Percentiles rank a stretch among this genome's conserved stretches.
Evolutionary conservation across 2,888 invertebrate species (phyloP).

Genomic region (Capitulum mitella): DNA sequence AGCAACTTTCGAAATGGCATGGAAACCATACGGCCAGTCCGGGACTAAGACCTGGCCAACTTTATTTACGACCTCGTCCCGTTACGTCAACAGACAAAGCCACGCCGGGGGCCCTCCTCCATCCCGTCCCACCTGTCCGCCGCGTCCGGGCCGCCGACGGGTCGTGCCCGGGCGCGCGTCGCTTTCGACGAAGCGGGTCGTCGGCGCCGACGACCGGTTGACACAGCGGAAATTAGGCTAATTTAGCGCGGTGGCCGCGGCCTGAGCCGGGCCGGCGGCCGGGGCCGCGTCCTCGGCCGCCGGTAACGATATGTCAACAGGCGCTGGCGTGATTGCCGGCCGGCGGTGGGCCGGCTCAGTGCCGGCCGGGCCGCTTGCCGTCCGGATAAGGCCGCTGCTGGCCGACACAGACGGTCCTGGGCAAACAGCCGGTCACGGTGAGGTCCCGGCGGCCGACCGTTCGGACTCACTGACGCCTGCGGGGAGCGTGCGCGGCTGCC

Average conservation of each 20-base stretch:
- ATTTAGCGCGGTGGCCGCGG: not conserved
- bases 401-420: not conserved
- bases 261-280: not conserved
- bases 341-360: not conserved
- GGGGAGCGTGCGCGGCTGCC: too few relatives aligned
- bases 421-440: not conserved
- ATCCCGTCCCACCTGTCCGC: not conserved
- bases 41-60: too few relatives aligned
- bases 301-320: constrained; percentile 19
- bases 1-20: too few relatives aligned
- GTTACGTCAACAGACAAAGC: too few relatives aligned
- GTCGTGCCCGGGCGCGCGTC: not conserved
- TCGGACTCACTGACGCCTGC: not conserved
- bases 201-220: not conserved
- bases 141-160: not conserved
- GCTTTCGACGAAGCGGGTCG: not conserved
- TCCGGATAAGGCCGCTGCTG: not conserved
- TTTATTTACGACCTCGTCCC: too few relatives aligned
- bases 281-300: not conserved
- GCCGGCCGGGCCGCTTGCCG: not conserved
- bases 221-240: not conserved
- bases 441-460: not conserved
- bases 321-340: not conserved
- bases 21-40: too few relatives aligned
- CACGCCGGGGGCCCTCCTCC: too few relatives aligned